Base-by-base conservation (phyloP, 2,888 invertebrate species). In the Cryptus viduatorius region DNA sequence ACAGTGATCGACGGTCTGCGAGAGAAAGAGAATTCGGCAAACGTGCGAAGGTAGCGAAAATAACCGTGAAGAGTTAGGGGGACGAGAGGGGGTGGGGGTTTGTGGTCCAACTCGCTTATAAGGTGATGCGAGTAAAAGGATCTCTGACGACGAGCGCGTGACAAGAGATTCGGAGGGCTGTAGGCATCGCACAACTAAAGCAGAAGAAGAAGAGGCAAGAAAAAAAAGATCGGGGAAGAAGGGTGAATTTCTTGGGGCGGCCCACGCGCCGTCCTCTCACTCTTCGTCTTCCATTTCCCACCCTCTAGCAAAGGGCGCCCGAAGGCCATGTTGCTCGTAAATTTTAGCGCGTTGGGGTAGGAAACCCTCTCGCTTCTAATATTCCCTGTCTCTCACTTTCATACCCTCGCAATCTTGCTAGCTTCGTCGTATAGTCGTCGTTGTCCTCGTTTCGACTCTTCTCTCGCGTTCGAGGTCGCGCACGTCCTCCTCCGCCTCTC, bases 321-420 rank as follows among this genome's bases (percentile, higher is more conserved):
- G 90, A 91, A 92, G 91, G 92, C 87, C 90, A 82, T 64, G 79
- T 61, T 68, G 84, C 86, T 90, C 91, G 90, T 93, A 92, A 93
- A 92, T 92, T 91, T 88, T 86, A 73, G 71, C 89, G 86, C 85
- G 83, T 90, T 87, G 87, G 88, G 85, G 85, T 61, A 86, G 82
- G 87, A 75, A 79, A 87, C 86, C 86, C 85, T 83, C 86, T 83
- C 85, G 50, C 65, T 67, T 42, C 67, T 67, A 31, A 50, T 53
- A 31, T 46, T 64, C 46, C 37, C 14, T 2, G 1, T 42, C 46
- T 56, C 53, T 19, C 46, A 16, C 48, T 59, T 46, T 65, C 59
- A 53, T 78, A 67, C 42, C 48, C 31, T 48, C 37, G 3, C 19
- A 42, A 19, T 44, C 24, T 44, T 19, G 37, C 24, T 16, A 24